These are phyloP conservation scores for Chymomyza caudatula DNA, from an alignment of 2,888 invertebrate species.

Conservation along the genomic window DNA sequence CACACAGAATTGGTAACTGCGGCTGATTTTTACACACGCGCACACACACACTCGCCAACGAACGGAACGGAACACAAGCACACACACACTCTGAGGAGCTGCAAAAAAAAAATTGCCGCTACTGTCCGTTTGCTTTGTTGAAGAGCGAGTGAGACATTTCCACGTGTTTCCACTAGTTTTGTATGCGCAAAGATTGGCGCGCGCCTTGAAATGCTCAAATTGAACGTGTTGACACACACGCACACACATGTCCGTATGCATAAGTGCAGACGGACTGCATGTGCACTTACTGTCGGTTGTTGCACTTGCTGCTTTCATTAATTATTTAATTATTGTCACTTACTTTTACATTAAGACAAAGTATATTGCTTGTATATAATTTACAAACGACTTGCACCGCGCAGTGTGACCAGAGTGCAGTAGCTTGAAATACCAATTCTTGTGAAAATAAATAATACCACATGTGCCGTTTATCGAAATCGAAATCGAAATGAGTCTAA, in stretches of 20 bases:
- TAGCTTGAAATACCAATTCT: neutral
- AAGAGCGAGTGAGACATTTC: neutral
- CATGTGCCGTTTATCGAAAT: neutral
- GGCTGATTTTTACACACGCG: conserved; percentile 45
- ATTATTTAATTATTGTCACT: neutral
- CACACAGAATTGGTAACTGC: conserved; percentile 41
- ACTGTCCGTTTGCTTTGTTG: conserved; percentile 5
- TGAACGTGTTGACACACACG: neutral
- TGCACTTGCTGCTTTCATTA: neutral
- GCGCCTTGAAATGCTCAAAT: neutral
- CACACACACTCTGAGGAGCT: conserved; percentile 59
- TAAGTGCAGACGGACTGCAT: neutral
- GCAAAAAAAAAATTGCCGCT: conserved; percentile 46
- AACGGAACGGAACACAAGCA: conserved; percentile 53
- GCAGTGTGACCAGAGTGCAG: neutral
- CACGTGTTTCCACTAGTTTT: neutral
- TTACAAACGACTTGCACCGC: neutral
- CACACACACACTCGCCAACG: conserved; percentile 52
- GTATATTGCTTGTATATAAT: neutral
- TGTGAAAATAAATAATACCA: neutral
- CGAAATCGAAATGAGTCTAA: no score
- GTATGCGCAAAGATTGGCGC: neutral
- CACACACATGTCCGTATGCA: neutral
- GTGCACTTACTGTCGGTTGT: no score
- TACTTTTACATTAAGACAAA: neutral